Conservation (phyloP, 92 coral and sea anemone species). For the Pocillopora grandis region DNA sequence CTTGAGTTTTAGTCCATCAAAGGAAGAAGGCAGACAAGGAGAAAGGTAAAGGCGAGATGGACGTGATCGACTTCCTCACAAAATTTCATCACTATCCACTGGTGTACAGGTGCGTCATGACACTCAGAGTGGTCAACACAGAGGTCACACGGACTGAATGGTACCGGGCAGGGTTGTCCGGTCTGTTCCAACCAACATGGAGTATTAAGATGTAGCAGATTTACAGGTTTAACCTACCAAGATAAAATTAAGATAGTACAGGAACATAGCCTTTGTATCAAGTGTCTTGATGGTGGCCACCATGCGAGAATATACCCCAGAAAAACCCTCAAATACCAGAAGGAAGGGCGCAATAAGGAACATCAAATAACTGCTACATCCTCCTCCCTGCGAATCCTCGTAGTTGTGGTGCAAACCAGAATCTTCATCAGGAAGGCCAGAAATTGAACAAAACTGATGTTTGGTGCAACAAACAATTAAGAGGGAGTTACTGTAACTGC, state of each 20-base stretch:
- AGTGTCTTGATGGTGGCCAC: constrained; percentile 61
- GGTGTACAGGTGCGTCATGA: background rate
- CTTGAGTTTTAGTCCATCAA: background rate
- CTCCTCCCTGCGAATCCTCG: background rate
- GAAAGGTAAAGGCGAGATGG: background rate
- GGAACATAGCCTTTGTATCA: constrained; percentile 56
- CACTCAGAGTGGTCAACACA: background rate
- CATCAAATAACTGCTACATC: constrained; percentile 66
- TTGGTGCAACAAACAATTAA: constrained; percentile 2
- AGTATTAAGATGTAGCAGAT: constrained; percentile 58
- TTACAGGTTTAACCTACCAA: constrained; percentile 35
- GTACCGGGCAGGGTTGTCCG: background rate
- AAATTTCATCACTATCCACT: background rate
- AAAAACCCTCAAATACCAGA: constrained; percentile 40
- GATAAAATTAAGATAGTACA: constrained; percentile 40
- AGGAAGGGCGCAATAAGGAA: constrained; percentile 31
- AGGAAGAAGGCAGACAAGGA: background rate
- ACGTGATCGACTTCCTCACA: background rate
- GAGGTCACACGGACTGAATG: background rate
- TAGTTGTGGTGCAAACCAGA: background rate
- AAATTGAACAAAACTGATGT: constrained; percentile 44
- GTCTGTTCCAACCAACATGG: constrained; percentile 45
- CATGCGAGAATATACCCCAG: constrained; percentile 50
- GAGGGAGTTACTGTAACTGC: no score
- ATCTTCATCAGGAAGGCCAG: background rate